Base-by-base conservation (phyloP, 2,888 invertebrate species). In the Sceliomorpha sp. region DNA sequence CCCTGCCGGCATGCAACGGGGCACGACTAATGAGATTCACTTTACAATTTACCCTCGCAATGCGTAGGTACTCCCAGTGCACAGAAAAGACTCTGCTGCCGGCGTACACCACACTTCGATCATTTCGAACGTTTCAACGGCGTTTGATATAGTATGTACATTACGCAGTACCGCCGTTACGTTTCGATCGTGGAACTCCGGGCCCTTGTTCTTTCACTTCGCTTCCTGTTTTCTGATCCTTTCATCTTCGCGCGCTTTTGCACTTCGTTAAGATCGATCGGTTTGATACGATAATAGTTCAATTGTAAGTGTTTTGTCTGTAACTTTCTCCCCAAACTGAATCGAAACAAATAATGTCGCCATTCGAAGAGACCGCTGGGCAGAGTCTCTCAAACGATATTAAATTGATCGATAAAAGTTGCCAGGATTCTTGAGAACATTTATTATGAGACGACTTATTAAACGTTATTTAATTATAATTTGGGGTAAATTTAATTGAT, bases 11-110 rank as follows among this genome's bases (percentile, higher is more conserved):
- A 75, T 78, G 79, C 80, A 80, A 67, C 81, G 76, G 76, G 74
- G 75, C 77, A 80, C 76, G 80, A 84, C 80, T 84, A 85, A 87
- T 87, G 86, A 85, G 87, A 88, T 88, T 87, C 87, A 86, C 85
- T 86, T 85, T 84, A 82, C 81, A 77, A 78, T 82, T 80, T 81
- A 79, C 78, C 79, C 83, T 76, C 74, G 70, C 66, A 66, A 64
- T 75, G 72, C 75, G 73, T 75, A 68, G 64, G 70, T 66, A 68
- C 71, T 53, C 60, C 58, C 58, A 45, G 60, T 67, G 59, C 64
- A 59, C 68, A 64, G 64, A 71, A 71, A 71, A 72, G 68, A 68
- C 62, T 71, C 68, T 68, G 66, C 71, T 73, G 70, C 47, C 62
- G 58, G 59, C 55, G 50, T 40, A 51, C 70, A 67, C 55, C 67